Conservation (phyloP, 2,888 invertebrate species). For the Neoascia interrupta region DNA sequence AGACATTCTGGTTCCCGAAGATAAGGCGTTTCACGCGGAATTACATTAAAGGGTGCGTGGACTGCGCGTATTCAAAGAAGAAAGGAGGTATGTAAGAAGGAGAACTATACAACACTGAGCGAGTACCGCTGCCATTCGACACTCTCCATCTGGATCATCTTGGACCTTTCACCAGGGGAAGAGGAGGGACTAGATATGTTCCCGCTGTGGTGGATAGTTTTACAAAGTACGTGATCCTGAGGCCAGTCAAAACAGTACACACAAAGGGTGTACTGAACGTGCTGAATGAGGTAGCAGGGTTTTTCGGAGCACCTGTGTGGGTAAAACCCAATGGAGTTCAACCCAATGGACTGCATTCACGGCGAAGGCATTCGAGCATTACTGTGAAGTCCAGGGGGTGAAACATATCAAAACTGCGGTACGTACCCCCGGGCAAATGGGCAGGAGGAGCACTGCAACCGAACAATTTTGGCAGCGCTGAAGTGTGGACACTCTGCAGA, state of each 20-base stretch:
- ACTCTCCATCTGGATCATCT: slow-evolving; percentile 18
- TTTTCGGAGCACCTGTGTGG: slow-evolving; percentile 71
- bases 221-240: slow-evolving; percentile 15
- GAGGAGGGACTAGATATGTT: slow-evolving; percentile 26
- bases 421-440: slow-evolving; percentile 70
- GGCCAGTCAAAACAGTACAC: slow-evolving; percentile 8
- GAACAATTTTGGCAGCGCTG: slow-evolving; percentile 44
- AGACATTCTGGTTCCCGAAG: slow-evolving; percentile 19
- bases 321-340: too few species aligned
- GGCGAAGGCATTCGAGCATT: slow-evolving; percentile 66
- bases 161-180: slow-evolving; percentile 15
- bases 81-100: slow-evolving; percentile 14
- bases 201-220: slow-evolving; percentile 10
- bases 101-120: slow-evolving; percentile 9
- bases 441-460: slow-evolving; percentile 61
- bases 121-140: slow-evolving; percentile 18
- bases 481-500: slow-evolving; percentile 3
- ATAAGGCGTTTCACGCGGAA: background rate
- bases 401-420: slow-evolving; percentile 70
- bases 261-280: slow-evolving; percentile 42
- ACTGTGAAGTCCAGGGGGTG: slow-evolving; percentile 64
- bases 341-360: slow-evolving; percentile 71
- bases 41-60: slow-evolving; percentile 37
- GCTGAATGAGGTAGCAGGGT: slow-evolving; percentile 47
- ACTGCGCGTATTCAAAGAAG: slow-evolving; percentile 15